Conservation (phyloP, 2,888 invertebrate genomes). For the Neoascia interrupta region DNA sequence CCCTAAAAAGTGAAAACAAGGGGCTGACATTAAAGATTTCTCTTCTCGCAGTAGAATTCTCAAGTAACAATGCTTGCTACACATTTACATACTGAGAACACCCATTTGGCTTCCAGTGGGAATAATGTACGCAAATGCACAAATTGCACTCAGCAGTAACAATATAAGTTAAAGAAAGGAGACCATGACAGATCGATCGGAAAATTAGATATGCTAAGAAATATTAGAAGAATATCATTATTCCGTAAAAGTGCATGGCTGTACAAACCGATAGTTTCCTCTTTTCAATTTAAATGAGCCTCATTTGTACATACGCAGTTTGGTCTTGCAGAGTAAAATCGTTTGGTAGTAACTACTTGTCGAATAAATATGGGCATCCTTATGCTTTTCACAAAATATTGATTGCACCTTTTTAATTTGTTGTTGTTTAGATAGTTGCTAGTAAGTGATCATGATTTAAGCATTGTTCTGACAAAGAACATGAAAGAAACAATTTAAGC, state of each 20-base stretch:
- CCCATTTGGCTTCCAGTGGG: constrained; percentile 28
- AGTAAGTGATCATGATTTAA: constrained; percentile 16
- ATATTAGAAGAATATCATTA: constrained; percentile 70
- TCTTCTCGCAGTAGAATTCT: constrained; percentile 9
- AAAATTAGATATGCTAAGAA: constrained; percentile 67
- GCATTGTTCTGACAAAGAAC: constrained; percentile 48
- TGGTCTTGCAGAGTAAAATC: not conserved
- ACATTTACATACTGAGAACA: constrained; percentile 8
- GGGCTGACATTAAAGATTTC: too few relatives aligned
- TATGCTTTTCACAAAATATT: constrained; percentile 48
- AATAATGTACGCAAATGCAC: constrained; percentile 59
- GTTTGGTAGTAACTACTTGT: too few relatives aligned
- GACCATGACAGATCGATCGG: constrained; percentile 68
- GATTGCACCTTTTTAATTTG: constrained; percentile 66
- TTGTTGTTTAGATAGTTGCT: constrained; percentile 5
- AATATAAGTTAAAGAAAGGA: constrained; percentile 58
- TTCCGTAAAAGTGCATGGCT: constrained; percentile 63
- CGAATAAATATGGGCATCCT: constrained; percentile 51
- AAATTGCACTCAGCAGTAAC: constrained; percentile 49
- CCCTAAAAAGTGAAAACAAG: too few relatives aligned
- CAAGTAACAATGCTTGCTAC: too few relatives aligned
- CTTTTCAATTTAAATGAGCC: constrained; percentile 66
- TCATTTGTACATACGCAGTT: constrained; percentile 55
- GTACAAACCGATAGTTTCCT: constrained; percentile 55
- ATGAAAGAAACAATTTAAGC: constrained; percentile 7